Percentiles rank a stretch among this genome's conserved stretches.
These are phyloP conservation scores for Zonitis immaculata DNA, from an alignment of 2,888 invertebrate species.

Conservation along the genomic window DNA sequence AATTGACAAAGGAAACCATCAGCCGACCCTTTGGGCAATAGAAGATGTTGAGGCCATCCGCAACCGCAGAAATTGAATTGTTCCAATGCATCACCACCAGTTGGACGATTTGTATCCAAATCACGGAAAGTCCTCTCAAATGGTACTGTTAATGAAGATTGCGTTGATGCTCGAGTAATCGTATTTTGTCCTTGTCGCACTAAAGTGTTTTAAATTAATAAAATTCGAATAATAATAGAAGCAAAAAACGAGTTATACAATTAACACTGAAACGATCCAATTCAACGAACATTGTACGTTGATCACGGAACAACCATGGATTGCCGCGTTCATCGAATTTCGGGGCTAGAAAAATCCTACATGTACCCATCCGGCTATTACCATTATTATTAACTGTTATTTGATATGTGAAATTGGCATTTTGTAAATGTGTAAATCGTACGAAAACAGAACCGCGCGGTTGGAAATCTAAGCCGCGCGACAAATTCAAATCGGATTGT, in stretches of 20 bases:
- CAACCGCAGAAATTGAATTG: conserved; percentile 82
- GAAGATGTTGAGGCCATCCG: conserved; percentile 82
- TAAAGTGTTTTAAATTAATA: conserved; percentile 36
- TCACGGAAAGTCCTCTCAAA: conserved; percentile 77
- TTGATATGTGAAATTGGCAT: conserved; percentile 64
- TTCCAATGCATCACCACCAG: conserved; percentile 51
- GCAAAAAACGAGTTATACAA: no score
- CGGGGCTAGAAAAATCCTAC: conserved; percentile 68
- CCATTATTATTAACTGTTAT: conserved; percentile 42
- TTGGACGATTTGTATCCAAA: conserved; percentile 58
- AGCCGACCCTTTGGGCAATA: conserved; percentile 66
- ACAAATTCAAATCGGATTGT: conserved; percentile 71
- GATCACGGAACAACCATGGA: conserved; percentile 58
- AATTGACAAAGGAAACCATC: conserved; percentile 64
- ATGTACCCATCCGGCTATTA: conserved; percentile 55
- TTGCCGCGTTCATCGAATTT: conserved; percentile 62
- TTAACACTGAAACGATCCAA: conserved; percentile 62
- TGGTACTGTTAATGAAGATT: conserved; percentile 78
- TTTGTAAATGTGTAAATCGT: conserved; percentile 71
- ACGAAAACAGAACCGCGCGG: conserved; percentile 71
- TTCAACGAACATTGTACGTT: conserved; percentile 65
- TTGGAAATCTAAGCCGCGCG: conserved; percentile 76
- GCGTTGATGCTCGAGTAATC: conserved; percentile 60
- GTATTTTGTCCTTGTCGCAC: conserved; percentile 66
- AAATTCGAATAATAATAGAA: no score